These are phyloP conservation scores for Drosophila planitibia DNA, from an alignment of 2,888 invertebrate species.

Conservation along the genomic window DNA sequence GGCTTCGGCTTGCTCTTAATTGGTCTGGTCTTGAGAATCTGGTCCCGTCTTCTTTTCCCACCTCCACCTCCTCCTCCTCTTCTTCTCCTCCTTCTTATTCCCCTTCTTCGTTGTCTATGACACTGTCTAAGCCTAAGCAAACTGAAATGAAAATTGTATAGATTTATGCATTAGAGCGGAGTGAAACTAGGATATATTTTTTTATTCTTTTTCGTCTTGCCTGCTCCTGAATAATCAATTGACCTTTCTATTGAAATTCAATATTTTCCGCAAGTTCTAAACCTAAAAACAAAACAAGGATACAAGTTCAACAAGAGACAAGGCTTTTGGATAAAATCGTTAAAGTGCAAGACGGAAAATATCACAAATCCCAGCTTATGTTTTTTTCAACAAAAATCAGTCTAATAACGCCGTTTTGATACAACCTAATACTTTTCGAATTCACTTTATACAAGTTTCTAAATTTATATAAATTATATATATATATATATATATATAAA, in stretches of 20 bases:
- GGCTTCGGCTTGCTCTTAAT: conserved; percentile 32
- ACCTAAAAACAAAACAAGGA: not conserved
- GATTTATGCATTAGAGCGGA: not conserved
- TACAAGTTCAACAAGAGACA: not conserved
- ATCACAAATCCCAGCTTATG: not conserved
- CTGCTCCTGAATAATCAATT: not conserved
- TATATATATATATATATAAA: not conserved
- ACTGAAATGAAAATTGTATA: conserved; percentile 14
- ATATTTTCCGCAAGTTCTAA: not conserved
- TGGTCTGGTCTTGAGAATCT: conserved; percentile 38
- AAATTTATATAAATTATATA: not conserved
- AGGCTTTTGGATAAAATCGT: not conserved
- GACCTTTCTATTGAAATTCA: not conserved
- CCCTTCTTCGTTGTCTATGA: not conserved
- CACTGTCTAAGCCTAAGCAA: conserved; percentile 16
- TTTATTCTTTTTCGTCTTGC: not conserved
- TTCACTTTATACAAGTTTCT: not conserved
- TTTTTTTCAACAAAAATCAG: no score
- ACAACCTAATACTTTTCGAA: not conserved
- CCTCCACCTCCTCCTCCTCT: not conserved
- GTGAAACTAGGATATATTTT: not conserved
- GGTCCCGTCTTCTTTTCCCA: conserved; percentile 9
- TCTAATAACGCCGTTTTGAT: not conserved
- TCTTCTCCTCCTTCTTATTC: not conserved
- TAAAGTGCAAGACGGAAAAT: not conserved